phyloP scores from a whole-genome alignment of 2,888 invertebrate genomes.

The Eulithis prunata region DNA sequence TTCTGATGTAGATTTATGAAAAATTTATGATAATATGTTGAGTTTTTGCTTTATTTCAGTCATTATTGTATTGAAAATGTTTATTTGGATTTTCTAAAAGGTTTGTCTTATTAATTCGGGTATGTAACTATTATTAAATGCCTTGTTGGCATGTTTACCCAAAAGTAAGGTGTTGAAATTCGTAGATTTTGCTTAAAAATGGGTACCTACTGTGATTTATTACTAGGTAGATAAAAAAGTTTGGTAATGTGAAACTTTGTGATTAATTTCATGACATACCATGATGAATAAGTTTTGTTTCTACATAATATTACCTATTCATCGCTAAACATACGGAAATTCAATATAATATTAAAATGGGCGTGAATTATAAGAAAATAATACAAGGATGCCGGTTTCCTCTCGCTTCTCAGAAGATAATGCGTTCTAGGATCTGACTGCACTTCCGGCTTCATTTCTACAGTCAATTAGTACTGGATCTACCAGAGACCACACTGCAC shows the following conservation, averaged over 20 bases:
- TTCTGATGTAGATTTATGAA: constrained; percentile 33
- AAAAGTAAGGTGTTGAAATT: too few species aligned
- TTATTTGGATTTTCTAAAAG: background rate
- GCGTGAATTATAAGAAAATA: constrained; percentile 44
- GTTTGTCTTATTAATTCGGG: background rate
- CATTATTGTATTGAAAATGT: constrained; percentile 1
- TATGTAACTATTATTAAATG: background rate
- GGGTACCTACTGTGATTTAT: too few species aligned
- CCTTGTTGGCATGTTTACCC: background rate
- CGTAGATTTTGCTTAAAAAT: too few species aligned
- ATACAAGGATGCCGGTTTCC: constrained; percentile 66
- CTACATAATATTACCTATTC: background rate
- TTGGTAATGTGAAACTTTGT: too few species aligned
- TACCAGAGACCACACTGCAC: too few species aligned
- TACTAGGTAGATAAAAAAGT: too few species aligned
- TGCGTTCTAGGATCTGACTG: constrained; percentile 49
- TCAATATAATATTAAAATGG: constrained; percentile 32
- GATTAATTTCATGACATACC: too few species aligned
- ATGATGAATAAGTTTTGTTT: too few species aligned
- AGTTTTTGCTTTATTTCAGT: constrained; percentile 2
- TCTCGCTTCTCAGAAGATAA: constrained; percentile 64
- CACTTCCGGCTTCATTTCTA: constrained; percentile 53
- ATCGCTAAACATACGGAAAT: constrained; percentile 23
- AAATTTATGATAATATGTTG: constrained; percentile 3
- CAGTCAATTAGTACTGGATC: constrained; percentile 22